Evolutionary conservation across 2,113 vertebrate genomes (phyloP).

Genomic region (Hippocampus comes): DNA sequence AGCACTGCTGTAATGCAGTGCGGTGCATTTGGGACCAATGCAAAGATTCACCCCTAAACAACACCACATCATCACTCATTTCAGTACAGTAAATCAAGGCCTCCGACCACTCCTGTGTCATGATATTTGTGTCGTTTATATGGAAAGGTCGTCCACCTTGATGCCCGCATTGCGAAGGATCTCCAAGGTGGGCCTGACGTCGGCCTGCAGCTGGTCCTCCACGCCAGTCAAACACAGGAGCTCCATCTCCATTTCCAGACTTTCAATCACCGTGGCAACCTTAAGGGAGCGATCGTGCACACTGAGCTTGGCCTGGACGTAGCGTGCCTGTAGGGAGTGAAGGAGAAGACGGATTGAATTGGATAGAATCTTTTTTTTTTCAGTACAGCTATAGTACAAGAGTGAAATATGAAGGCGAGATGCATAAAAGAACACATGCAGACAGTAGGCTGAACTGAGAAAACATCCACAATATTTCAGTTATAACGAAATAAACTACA

Average conservation of each 20-base stretch:
- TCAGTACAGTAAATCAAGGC: neutral
- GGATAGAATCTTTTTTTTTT: neutral
- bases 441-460: neutral
- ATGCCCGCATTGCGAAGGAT: constrained; percentile 93
- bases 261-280: constrained; percentile 94
- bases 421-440: neutral
- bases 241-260: constrained; percentile 98
- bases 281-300: constrained; percentile 96
- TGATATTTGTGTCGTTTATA: constrained; percentile 14
- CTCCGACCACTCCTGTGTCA: constrained; percentile 1
- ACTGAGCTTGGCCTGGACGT: constrained; percentile 91
- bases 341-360: neutral
- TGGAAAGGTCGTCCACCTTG: constrained; percentile 75
- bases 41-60: neutral
- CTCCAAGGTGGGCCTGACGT: constrained; percentile 93
- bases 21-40: neutral
- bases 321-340: constrained; percentile 78
- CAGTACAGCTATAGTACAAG: neutral
- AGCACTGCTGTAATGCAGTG: too few relatives aligned
- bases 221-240: constrained; percentile 92
- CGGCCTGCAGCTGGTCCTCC: constrained; percentile 92
- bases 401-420: neutral
- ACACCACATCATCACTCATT: neutral
- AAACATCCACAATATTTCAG: neutral
- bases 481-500: neutral